These are phyloP conservation scores for Suricata suricatta DNA, from an alignment of 2,113 vertebrate species.

Conservation along the genomic window DNA sequence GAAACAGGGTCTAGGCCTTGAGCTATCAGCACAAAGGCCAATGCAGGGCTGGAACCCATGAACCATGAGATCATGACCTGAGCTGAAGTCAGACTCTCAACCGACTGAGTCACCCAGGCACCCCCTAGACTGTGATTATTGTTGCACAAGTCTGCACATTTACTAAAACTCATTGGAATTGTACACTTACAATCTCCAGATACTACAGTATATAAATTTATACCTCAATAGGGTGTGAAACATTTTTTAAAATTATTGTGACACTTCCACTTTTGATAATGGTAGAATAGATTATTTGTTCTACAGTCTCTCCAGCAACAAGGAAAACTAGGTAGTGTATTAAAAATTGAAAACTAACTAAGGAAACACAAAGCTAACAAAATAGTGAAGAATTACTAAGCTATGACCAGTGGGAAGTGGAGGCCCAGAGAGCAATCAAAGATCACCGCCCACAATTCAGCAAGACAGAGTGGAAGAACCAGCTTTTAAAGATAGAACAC, in stretches of 20 bases:
- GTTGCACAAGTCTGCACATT: background rate
- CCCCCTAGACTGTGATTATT: background rate
- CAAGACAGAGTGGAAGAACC: background rate
- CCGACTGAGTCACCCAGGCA: too few relatives aligned
- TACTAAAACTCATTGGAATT: background rate
- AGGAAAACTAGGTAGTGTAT: background rate
- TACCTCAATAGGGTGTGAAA: background rate
- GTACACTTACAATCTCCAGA: too few relatives aligned
- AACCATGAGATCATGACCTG: too few relatives aligned
- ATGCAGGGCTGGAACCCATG: too few relatives aligned
- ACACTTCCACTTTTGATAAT: background rate
- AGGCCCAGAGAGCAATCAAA: background rate
- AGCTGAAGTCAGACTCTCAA: too few relatives aligned
- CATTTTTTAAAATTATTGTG: background rate
- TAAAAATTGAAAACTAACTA: background rate
- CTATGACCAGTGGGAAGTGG: background rate
- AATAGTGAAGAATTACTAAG: background rate
- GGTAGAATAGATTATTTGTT: background rate
- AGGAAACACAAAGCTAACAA: background rate
- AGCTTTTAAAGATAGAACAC: background rate
- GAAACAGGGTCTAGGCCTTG: too few relatives aligned
- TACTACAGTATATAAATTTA: background rate
- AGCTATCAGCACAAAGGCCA: too few relatives aligned
- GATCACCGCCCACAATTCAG: background rate
- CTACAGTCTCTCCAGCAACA: background rate